Conservation (phyloP, 2,113 vertebrate genomes). For the Zeus faber region DNA sequence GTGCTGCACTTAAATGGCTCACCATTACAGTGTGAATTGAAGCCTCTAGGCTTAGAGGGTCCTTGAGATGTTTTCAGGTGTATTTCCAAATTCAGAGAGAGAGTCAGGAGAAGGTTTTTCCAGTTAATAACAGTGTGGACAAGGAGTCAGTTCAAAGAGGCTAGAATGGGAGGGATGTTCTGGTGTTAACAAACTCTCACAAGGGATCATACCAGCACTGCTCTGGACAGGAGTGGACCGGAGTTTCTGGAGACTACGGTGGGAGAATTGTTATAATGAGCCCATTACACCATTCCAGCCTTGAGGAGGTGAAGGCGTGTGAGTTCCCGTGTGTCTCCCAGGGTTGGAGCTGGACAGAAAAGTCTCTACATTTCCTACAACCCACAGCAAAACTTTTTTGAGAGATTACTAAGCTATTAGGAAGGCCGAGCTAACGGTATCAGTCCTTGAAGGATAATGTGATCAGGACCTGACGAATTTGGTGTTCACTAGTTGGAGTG, state of each 20-base stretch:
- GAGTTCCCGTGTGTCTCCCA: too few species aligned
- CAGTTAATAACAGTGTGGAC: not conserved
- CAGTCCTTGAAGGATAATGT: not conserved
- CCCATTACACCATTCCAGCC: too few species aligned
- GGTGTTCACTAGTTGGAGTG: not conserved
- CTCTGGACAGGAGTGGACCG: not conserved
- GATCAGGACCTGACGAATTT: not conserved
- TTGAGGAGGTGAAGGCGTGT: too few species aligned
- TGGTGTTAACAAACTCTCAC: too few species aligned
- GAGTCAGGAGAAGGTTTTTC: not conserved
- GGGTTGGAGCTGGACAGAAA: not conserved
- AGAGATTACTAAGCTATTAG: not conserved
- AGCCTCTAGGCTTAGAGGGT: too few species aligned
- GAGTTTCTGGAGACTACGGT: not conserved
- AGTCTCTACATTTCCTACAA: not conserved
- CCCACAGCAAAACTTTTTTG: not conserved
- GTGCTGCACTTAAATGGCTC: too few species aligned
- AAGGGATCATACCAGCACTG: not conserved
- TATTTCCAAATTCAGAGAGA: too few species aligned
- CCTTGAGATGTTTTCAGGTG: too few species aligned
- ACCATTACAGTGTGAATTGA: too few species aligned
- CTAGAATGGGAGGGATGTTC: not conserved
- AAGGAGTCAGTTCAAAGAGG: not conserved
- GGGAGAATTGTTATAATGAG: not conserved
- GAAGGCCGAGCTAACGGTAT: not conserved